Evolutionary conservation across 2,888 invertebrate genomes (phyloP).

Genomic region (Diarsia rubi): DNA sequence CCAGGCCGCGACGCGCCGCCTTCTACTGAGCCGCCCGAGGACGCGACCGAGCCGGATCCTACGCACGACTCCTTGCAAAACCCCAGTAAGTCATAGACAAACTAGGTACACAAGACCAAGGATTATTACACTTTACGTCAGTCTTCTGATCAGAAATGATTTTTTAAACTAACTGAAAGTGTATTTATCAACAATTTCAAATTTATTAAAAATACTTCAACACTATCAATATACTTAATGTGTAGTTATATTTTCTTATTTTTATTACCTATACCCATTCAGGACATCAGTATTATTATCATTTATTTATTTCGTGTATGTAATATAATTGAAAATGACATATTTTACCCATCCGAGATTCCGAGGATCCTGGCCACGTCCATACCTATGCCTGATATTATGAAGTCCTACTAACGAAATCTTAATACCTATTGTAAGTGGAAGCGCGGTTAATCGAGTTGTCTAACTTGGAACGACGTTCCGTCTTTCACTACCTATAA

Average conservation of each 20-base stretch:
- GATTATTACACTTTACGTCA: conserved; percentile 25
- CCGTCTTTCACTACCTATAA: not conserved
- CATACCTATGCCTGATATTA: conserved; percentile 54
- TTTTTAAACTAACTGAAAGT: conserved; percentile 21
- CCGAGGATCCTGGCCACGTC: conserved; percentile 67
- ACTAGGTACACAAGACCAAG: conserved; percentile 44
- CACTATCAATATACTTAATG: conserved; percentile 7
- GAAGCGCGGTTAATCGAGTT: conserved; percentile 28
- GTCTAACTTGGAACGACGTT: not conserved
- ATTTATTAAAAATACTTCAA: conserved; percentile 1
- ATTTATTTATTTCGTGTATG: conserved; percentile 37
- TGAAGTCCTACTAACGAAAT: conserved; percentile 33
- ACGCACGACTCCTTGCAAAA: conserved; percentile 73
- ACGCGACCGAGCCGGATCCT: conserved; percentile 68
- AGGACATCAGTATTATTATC: not conserved
- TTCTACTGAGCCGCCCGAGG: conserved; percentile 76
- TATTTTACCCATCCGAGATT: conserved; percentile 43
- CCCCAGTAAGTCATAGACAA: conserved; percentile 74
- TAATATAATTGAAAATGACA: conserved; percentile 31
- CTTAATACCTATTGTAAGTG: conserved; percentile 12
- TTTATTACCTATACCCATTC: not conserved
- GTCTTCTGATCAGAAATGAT: conserved; percentile 6
- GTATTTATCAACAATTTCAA: conserved; percentile 11
- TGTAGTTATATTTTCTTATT: conserved; percentile 18
- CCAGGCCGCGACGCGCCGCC: conserved; percentile 74